Evolutionary conservation across 2,888 invertebrate genomes (phyloP), one percentile per base, ranked within the genome.

Genomic region (Tipula lateralis): DNA sequence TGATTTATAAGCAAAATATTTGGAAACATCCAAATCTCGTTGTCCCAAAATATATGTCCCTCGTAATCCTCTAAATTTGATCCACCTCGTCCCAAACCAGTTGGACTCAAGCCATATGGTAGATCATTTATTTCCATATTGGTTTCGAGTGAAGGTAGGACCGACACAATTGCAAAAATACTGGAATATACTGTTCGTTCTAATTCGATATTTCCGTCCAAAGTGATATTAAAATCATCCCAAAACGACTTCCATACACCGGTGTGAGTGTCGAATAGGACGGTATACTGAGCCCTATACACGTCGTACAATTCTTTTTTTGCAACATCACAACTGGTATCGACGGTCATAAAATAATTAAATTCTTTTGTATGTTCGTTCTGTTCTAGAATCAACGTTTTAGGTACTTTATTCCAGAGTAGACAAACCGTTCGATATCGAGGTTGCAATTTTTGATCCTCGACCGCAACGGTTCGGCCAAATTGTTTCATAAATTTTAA

Each of bases 11-110:
- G 88, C 9, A 92, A 88, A 5, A 92, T 91, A 0, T 91, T 89
- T 0, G 93, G 93, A 84, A 92, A 91, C 91, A 93, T 93, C 93
- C 93, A 93, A 83, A 92, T 92, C 88, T 93, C 93, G 0, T 93
- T 93, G 86, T 93, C 93, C 93, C 93, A 93, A 87, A 93, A 92
- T 86, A 91, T 93, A 87, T 93, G 93, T 12, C 93, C 93, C 91
- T 90, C 85, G 85, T 91, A 91, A 85, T 90, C 91, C 13, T 87
- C 88, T 9, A 89, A 86, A 85, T 89, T 87, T 6, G 88, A 88
- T 29, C 86, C 87, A 12, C 92, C 92, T 84, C 92, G 91, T 0
- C 92, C 92, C 16, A 82, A 16, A 0, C 93, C 92, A 0, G 92
- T 91, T 0, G 93, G 93, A 87, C 93, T 93, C 5, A 93, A 89